These are phyloP conservation scores for Caenorhabditis virilis DNA, from an alignment of 2,888 invertebrate species.

Conservation along the genomic window DNA sequence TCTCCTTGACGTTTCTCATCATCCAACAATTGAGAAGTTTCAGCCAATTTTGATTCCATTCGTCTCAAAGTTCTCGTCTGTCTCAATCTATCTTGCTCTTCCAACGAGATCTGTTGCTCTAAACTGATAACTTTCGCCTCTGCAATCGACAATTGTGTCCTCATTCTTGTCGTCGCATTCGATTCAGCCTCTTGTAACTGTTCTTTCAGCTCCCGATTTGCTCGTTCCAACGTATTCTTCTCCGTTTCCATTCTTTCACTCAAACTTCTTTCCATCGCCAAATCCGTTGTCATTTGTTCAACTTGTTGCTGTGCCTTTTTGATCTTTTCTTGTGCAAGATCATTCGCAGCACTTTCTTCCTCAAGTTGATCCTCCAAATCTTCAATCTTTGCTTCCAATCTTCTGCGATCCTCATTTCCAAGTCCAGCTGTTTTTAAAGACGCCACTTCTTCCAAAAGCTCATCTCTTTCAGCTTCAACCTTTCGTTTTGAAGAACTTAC, in stretches of 20 bases:
- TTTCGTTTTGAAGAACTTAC: constrained; percentile 21
- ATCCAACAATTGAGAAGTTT: constrained; percentile 18
- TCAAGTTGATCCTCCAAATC: constrained; percentile 93
- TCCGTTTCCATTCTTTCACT: constrained; percentile 73
- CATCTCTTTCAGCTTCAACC: constrained; percentile 41
- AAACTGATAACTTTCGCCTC: constrained; percentile 24
- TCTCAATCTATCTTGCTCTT: constrained; percentile 30
- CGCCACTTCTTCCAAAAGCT: constrained; percentile 35
- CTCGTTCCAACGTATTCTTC: constrained; percentile 82
- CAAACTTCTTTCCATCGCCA: constrained; percentile 74
- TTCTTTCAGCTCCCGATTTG: constrained; percentile 34
- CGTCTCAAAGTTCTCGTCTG: constrained; percentile 18
- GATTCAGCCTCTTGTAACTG: constrained; percentile 37
- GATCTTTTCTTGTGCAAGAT: constrained; percentile 81
- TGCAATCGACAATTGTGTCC: constrained; percentile 31
- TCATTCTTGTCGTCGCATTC: constrained; percentile 18
- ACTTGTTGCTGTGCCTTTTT: constrained; percentile 78
- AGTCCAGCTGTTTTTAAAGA: constrained; percentile 21
- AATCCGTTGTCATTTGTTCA: constrained; percentile 56
- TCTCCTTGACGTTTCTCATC: constrained; percentile 29
- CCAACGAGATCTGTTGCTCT: constrained; percentile 25
- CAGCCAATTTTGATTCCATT: constrained; percentile 28
- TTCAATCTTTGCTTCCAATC: constrained; percentile 88
- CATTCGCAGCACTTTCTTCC: constrained; percentile 89
- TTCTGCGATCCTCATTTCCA: constrained; percentile 79